Percentiles rank a stretch among this genome's conserved stretches.
Evolutionary conservation across 2,888 invertebrate species (phyloP).

Genomic region (Frankliniella fusca): DNA sequence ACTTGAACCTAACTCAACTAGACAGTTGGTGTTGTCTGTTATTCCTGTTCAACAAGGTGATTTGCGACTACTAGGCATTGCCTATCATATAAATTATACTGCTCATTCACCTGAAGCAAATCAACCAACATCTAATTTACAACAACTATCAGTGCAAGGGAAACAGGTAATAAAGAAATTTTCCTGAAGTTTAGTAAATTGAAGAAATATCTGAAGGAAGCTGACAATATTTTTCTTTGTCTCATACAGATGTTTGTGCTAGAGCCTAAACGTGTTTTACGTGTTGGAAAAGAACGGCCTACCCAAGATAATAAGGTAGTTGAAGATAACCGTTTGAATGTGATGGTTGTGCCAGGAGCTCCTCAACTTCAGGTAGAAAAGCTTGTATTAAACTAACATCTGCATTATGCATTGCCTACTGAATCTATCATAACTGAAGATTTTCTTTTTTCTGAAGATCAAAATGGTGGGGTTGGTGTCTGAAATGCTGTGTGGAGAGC

Average conservation of each 20-base stretch:
- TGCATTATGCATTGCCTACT: slow-evolving; percentile 25
- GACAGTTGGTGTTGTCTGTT: slow-evolving; percentile 61
- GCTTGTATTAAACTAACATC: slow-evolving; percentile 30
- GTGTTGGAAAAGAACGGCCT: slow-evolving; percentile 47
- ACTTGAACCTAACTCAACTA: slow-evolving; percentile 58
- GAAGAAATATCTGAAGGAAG: background rate
- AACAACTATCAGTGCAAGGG: background rate
- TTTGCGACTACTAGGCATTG: slow-evolving; percentile 68
- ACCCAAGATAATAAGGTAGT: slow-evolving; percentile 50
- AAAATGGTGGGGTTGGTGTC: slow-evolving; percentile 63
- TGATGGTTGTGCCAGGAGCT: slow-evolving; percentile 70
- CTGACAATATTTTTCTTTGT: background rate
- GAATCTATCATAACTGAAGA: slow-evolving; percentile 31
- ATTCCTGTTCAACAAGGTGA: slow-evolving; percentile 71
- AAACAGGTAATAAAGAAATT: slow-evolving; percentile 22
- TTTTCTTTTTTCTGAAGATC: slow-evolving; percentile 52
- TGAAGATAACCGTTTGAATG: slow-evolving; percentile 64
- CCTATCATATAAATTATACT: slow-evolving; percentile 50
- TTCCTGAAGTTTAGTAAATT: background rate
- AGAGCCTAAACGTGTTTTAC: slow-evolving; percentile 48
- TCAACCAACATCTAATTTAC: slow-evolving; percentile 43
- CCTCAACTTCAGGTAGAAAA: slow-evolving; percentile 70
- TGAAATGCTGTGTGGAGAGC: slow-evolving; percentile 69
- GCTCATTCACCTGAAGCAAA: too few relatives aligned
- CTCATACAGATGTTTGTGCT: slow-evolving; percentile 40